phyloP scores from a whole-genome alignment of 2,113 vertebrate species.

The Zeus faber region DNA sequence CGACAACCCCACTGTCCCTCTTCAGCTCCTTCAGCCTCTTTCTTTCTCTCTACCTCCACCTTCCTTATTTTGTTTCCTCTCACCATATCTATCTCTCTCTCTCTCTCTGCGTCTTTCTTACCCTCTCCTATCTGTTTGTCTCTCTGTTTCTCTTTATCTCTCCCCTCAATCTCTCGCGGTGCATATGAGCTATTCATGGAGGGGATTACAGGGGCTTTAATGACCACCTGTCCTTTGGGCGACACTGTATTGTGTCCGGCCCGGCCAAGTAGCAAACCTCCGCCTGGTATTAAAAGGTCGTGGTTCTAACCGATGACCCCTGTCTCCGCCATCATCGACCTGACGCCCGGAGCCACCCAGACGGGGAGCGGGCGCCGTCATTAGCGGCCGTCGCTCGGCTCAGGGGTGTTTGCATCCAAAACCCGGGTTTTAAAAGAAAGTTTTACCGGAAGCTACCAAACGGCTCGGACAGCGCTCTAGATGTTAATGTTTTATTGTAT shows the following conservation, averaged over 20 bases:
- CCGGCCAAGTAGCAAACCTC: conserved; percentile 54
- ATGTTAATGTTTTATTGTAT: too few species aligned
- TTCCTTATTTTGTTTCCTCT: conserved; percentile 3
- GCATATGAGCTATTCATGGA: conserved; percentile 75
- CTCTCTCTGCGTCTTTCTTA: conserved; percentile 33
- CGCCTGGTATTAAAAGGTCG: conserved; percentile 51
- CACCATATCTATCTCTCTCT: conserved; percentile 9
- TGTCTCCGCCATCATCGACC: conserved; percentile 38
- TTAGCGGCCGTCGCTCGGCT: too few species aligned
- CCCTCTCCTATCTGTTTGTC: too few species aligned
- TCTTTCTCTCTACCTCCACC: neutral
- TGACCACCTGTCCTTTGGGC: conserved; percentile 77
- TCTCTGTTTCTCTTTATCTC: conserved; percentile 36
- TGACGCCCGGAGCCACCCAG: conserved; percentile 33
- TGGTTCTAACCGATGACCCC: conserved; percentile 52
- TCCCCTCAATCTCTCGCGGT: conserved; percentile 45
- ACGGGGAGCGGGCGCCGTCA: conserved; percentile 10
- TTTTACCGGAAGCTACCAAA: too few species aligned
- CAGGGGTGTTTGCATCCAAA: too few species aligned
- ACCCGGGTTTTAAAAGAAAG: too few species aligned
- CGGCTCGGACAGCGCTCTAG: too few species aligned
- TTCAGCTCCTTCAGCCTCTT: conserved; percentile 33
- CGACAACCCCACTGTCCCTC: too few species aligned
- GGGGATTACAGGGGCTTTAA: conserved; percentile 77
- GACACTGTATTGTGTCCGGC: conserved; percentile 54